Base-by-base conservation (phyloP, 1,140 invertebrate species). In the Venturia canescens region DNA sequence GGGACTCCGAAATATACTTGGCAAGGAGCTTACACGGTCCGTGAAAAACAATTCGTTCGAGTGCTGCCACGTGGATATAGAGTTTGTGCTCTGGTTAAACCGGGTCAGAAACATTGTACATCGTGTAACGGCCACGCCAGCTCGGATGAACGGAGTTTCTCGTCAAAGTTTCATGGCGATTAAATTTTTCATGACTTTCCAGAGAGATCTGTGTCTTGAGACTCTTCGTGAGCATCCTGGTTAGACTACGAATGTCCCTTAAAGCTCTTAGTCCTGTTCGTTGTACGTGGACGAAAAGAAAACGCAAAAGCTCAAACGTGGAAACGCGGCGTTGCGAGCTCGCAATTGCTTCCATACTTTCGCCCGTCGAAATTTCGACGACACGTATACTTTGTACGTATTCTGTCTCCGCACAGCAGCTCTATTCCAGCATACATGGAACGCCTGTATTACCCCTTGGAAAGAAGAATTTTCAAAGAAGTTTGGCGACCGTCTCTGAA, bases 141-240 rank as follows among this genome's bases (percentile, higher is more conserved):
- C 38, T 11, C 38, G 13, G 38, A 44, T 44, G 38, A 11, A 26
- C 38, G 21, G 29, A 3, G 38, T 18, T 72, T 72, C 70, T 48
- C 70, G 70, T 72, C 38, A 48, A 72, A 72, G 34, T 72, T 72
- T 72, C 70, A 72, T 72, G 38, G n/a, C 70, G 70, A 72, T 72
- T 72, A 72, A 72, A 72, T 72, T 72, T 66, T 72, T 72, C 23
- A 72, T 50, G 70, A 34, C 21, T 26, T 38, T 72, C 38, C 6
- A 21, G 70, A 50, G 70, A 72, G 70, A 48, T 34, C 29, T 50
- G 60, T 66, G 60, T 26, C 48, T 21, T 38, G 23, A 50, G 70
- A 34, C 27, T 72, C n/a, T n/a, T 23, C 23, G 23, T 23, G 70
- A 72, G 23, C 18, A n/a, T 72, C 23, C 38, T 23, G 34, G 29